A percentile compares a stretch with the other conserved stretches of the same genome.
These are phyloP conservation scores for Sphecodes monilicornis DNA, from an alignment of 2,888 invertebrate species.

Conservation along the genomic window DNA sequence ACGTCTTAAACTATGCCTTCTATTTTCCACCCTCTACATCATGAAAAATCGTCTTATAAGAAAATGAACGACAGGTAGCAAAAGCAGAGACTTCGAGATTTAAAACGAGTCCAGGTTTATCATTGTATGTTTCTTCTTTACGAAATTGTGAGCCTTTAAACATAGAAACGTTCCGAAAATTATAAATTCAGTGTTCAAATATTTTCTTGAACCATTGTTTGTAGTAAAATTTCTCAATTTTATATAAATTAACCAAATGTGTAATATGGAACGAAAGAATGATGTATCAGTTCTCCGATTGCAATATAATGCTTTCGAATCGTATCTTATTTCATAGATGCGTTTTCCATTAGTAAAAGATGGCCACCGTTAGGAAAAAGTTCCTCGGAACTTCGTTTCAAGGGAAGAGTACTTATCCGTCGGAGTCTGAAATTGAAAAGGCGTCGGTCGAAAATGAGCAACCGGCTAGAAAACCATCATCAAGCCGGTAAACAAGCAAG, in stretches of 20 bases:
- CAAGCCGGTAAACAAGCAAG: conserved; percentile 20
- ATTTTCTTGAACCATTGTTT: too few species aligned
- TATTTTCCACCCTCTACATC: too few species aligned
- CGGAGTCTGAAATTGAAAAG: conserved; percentile 15
- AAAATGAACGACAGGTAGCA: too few species aligned
- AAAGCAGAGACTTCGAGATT: too few species aligned
- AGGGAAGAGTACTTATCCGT: background rate
- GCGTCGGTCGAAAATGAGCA: conserved; percentile 17
- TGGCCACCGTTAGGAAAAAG: background rate
- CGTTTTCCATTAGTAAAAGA: background rate
- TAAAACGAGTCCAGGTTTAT: too few species aligned
- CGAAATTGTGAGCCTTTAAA: too few species aligned
- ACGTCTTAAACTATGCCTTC: too few species aligned
- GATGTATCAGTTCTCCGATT: background rate
- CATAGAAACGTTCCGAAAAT: too few species aligned
- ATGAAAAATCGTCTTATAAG: too few species aligned
- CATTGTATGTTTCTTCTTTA: too few species aligned
- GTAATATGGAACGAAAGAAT: background rate
- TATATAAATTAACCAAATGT: background rate
- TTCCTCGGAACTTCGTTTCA: background rate
- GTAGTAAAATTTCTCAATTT: background rate
- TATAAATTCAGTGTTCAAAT: too few species aligned
- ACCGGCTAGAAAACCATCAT: conserved; percentile 13
- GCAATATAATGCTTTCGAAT: background rate
- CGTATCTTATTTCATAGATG: too few species aligned